phyloP scores from a whole-genome alignment of 92 coral and sea anemone species.

The Desmophyllum pertusum region DNA sequence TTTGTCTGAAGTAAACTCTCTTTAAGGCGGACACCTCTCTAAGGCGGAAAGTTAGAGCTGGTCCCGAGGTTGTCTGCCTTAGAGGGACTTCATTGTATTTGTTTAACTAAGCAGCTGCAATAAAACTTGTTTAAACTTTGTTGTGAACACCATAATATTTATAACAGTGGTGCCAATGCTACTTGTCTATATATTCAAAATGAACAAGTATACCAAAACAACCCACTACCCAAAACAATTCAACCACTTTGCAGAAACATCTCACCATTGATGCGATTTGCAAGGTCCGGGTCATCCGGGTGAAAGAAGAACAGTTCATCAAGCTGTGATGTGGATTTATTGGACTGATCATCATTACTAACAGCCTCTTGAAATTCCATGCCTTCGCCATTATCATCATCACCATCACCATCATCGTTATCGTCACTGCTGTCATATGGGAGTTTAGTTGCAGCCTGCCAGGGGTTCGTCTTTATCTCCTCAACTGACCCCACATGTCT shows the following conservation, averaged over 20 bases:
- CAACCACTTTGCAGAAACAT: background rate
- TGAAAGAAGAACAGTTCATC: conserved; percentile 88
- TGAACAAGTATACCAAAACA: background rate
- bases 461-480: conserved; percentile 50
- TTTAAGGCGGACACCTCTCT: too few species aligned
- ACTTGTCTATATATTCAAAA: background rate
- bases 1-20: too few species aligned
- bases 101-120: too few species aligned
- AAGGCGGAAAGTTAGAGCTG: too few species aligned
- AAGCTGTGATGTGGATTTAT: background rate
- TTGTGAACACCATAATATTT: too few species aligned
- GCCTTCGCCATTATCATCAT: background rate
- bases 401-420: conserved; percentile 35
- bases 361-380: background rate
- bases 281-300: conserved; percentile 68
- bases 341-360: background rate
- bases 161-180: background rate
- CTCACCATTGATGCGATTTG: conserved; percentile 77
- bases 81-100: too few species aligned
- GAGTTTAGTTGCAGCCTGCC: conserved; percentile 58
- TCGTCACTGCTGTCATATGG: conserved; percentile 97
- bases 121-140: too few species aligned
- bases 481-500: conserved; percentile 36
- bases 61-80: too few species aligned
- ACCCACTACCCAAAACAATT: background rate